Conservation (phyloP, 2,797 vertebrate species). For the Eulemur coronatus region DNA sequence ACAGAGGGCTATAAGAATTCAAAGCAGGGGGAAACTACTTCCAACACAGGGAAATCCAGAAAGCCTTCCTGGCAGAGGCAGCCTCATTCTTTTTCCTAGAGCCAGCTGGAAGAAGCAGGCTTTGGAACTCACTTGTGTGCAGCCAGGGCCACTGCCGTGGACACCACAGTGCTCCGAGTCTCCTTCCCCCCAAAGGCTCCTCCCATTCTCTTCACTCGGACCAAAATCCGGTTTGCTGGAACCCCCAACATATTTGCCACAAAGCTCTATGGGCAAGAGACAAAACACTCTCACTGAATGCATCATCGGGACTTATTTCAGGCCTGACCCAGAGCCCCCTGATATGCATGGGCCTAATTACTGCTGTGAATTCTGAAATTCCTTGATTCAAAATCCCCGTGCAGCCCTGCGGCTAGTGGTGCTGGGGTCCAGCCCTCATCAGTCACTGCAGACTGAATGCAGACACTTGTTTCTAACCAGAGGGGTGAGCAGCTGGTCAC, state of each 20-base stretch:
- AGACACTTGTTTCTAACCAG: not conserved
- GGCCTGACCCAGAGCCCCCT: not conserved
- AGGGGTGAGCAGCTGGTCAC: not conserved
- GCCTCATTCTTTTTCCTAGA: not conserved
- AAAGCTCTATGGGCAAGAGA: conserved; percentile 74
- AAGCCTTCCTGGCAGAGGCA: not conserved
- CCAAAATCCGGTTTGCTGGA: conserved; percentile 90
- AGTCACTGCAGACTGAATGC: not conserved
- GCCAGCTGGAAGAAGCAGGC: not conserved
- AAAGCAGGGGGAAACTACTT: not conserved
- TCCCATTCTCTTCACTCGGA: conserved; percentile 95
- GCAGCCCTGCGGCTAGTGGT: not conserved
- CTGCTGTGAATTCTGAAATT: not conserved
- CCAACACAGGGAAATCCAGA: not conserved
- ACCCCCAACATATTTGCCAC: conserved; percentile 91
- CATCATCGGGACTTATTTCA: not conserved
- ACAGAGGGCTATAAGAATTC: not conserved
- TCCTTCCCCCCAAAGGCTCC: conserved; percentile 98
- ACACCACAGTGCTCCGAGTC: conserved; percentile 87
- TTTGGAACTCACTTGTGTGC: conserved; percentile 90
- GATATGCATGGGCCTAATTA: not conserved
- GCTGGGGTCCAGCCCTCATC: not conserved
- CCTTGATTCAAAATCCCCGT: not conserved
- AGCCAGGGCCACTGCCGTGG: conserved; percentile 92
- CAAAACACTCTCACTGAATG: conserved; percentile 44